Base-by-base conservation (phyloP, 2,888 invertebrate genomes). In the Tiphia femorata region DNA sequence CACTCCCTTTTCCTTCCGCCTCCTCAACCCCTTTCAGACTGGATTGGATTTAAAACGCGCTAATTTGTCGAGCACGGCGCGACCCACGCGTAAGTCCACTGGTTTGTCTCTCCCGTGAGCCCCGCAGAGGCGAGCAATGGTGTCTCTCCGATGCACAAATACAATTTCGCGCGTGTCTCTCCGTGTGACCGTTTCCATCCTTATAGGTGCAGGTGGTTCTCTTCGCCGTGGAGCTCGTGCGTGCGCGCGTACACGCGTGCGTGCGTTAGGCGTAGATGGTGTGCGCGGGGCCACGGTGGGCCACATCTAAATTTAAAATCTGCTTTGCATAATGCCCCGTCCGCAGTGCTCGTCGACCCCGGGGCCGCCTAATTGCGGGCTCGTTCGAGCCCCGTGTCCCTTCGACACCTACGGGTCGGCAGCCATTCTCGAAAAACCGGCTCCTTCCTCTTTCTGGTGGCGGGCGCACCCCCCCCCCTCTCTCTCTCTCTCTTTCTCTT, bases 31-130 rank as follows among this genome's bases (percentile, higher is more conserved):
- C 77, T 78, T 78, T 80, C 77, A 75, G 65, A 72, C 62, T 64
- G 80, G 78, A 83, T 83, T 80, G 77, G 81, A 83, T 82, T 83
- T 81, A 82, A 83, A 82, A 80, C 78, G 78, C 77, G 78, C 79
- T 83, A 83, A 83, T 83, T 83, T 79, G 78, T 77, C 72, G 76
- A 73, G 73, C 77, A 67, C 70, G 64, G 62, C 67, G 57, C 66
- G 62, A 65, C 61, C 66, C 67, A 64, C 70, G 70, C 62, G 43
- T n/a, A n/a, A n/a, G n/a, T n/a, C n/a, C n/a, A n/a, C n/a, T n/a
- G n/a, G n/a, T 27, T 27, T 10, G 6, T 27, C 27, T 5, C 27
- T 27, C 6, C 27, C 23, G 41, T 41, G 10, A 8, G 3, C 8
- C 19, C 23, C 33, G 30, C 21, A 27, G 10, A 42, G 37, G 25